These are phyloP conservation scores for Steatocranus sp. DNA, from an alignment of 2,797 vertebrate genomes.

Conservation along the genomic window DNA sequence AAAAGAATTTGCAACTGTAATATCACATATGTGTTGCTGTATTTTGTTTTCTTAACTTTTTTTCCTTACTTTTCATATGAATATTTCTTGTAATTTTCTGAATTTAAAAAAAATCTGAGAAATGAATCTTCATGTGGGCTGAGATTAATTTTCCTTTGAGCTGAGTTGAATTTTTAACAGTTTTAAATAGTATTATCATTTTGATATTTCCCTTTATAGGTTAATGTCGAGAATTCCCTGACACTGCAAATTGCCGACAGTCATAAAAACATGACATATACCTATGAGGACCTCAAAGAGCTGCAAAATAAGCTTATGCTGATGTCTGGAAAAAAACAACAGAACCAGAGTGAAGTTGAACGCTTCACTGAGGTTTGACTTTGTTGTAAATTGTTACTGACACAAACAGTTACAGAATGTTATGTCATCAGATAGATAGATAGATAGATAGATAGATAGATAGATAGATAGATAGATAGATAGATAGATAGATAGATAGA, in stretches of 20 bases:
- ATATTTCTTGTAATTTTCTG: neutral
- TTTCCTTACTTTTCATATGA: neutral
- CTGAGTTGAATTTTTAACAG: neutral
- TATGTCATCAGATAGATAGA: neutral
- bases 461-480: too few relatives aligned
- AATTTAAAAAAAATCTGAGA: neutral
- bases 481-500: too few relatives aligned
- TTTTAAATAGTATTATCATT: conserved; percentile 23
- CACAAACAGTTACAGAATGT: too few relatives aligned
- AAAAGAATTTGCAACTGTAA: neutral
- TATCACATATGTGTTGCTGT: neutral
- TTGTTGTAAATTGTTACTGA: neutral
- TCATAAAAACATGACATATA: neutral
- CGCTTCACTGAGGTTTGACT: conserved; percentile 81
- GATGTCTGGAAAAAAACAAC: conserved; percentile 87
- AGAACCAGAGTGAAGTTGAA: conserved; percentile 80
- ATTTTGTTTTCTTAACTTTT: neutral
- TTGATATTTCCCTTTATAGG: conserved; percentile 51
- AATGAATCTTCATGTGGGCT: neutral
- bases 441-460: too few relatives aligned
- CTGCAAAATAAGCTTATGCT: conserved; percentile 92
- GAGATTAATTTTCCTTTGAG: neutral
- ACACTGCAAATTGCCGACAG: conserved; percentile 48
- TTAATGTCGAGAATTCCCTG: conserved; percentile 75
- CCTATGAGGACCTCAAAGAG: conserved; percentile 79